These are phyloP conservation scores for Synanthedon tipuliformis DNA, from an alignment of 2,888 invertebrate species.

Conservation along the genomic window DNA sequence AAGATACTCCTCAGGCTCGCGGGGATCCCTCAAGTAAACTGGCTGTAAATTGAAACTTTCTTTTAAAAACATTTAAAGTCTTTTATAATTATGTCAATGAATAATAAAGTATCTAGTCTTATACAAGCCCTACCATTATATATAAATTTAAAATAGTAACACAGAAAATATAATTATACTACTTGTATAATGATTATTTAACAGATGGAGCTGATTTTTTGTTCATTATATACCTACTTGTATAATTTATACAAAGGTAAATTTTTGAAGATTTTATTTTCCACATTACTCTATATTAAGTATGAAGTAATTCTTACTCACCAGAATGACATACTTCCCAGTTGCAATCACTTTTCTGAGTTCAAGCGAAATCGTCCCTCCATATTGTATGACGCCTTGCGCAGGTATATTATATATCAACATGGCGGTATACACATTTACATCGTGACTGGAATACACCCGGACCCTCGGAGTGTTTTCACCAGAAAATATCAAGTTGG, in stretches of 20 bases:
- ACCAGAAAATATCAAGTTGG: constrained; percentile 12
- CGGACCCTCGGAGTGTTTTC: constrained; percentile 12
- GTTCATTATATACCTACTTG: too few relatives aligned
- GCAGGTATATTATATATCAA: constrained; percentile 10
- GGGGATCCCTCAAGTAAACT: constrained; percentile 21
- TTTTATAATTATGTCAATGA: too few relatives aligned
- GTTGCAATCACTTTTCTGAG: constrained; percentile 16
- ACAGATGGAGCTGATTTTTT: too few relatives aligned
- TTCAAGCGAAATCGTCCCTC: constrained; percentile 16
- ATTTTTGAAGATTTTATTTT: too few relatives aligned
- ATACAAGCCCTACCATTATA: too few relatives aligned
- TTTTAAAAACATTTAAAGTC: too few relatives aligned
- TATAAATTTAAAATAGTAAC: too few relatives aligned
- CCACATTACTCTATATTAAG: too few relatives aligned
- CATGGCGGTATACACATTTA: constrained; percentile 15
- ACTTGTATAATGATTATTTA: too few relatives aligned
- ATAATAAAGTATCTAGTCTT: too few relatives aligned
- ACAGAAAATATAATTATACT: too few relatives aligned
- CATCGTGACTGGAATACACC: constrained; percentile 24
- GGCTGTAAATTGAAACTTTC: constrained; percentile 15
- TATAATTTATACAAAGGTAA: too few relatives aligned
- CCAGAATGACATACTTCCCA: constrained; percentile 25
- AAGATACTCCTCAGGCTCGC: constrained; percentile 14
- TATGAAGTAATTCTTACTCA: constrained; percentile 11
- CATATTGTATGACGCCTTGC: constrained; percentile 19